Base-by-base conservation (phyloP, 2,888 invertebrate species). In the Melanostoma scalare region DNA sequence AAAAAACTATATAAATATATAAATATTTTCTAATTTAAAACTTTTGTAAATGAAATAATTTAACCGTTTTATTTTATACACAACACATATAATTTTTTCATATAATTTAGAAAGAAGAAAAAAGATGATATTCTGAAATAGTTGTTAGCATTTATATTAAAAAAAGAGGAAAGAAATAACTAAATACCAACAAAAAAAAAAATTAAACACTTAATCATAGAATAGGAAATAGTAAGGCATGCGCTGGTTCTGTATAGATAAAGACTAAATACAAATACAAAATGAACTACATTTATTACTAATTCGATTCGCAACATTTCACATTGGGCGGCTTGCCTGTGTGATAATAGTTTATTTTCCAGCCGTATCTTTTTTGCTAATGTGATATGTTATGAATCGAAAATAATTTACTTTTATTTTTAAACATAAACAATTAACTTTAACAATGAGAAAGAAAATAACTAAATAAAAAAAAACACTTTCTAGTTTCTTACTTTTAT, bases 261-360 rank as follows among this genome's bases (percentile, higher is more conserved):
- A 35, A 38, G 30, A 31, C 10, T 72, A 56, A 46, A 42, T 38
- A 53, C 52, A 61, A 61, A 38, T 9, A 63, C 35, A 55, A 48
- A 36, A 20, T 20, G 20, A 20, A 20, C 20, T 20, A 20, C 33
- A 36, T n/a, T n/a, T 63, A 63, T n/a, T 4, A 67, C 20, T 40
- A 50, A 75, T 79, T 79, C 79, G 84, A 71, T 84, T 71, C 36
- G 53, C 30, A 84, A 60, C 84, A 75, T 79, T 79, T 75, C 79
- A 65, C 74, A 84, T 87, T 87, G 86, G 87, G 76, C 88, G 90
- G 88, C 88, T 91, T 89, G 90, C 90, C 91, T 91, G 91, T 91
- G 91, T 91, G 91, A 91, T 91, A 91, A 90, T 91, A 91, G 91
- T 91, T 90, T 91, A 89, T 91, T 84, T 84, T 84, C 84, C 79